Base-by-base conservation (phyloP, 2,888 invertebrate species). In the Miltochrista miniata region DNA sequence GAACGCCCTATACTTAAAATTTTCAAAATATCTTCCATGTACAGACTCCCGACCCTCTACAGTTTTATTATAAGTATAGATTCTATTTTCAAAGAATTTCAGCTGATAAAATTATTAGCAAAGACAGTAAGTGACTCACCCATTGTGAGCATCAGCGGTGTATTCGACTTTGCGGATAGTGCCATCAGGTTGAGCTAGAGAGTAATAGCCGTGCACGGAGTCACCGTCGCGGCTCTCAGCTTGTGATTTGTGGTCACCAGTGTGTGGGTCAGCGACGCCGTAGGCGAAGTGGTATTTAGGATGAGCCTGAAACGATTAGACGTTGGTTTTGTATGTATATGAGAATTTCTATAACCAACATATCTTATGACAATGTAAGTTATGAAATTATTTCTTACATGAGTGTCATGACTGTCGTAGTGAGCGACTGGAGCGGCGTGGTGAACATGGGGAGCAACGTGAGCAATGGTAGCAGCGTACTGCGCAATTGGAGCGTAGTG, bases 181-280 rank as follows among this genome's bases (percentile, higher is more conserved):
- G 53, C 84, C 92, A n/a, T 92, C 92, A 44, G 93, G 92, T 69
- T 93, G 92, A 58, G 90, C 86, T 46, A 93, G 80, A 38, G 91
- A 90, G 79, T 94, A 94, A 71, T 64, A 55, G 46, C 94, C 94
- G 71, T 93, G 92, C 47, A 94, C 94, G 47, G 83, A 79, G 71
- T 92, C 92, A 14, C 93, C 92, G 54, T 92, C 92, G 68, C 90
- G 85, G 61, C 76, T 78, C 73, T 93, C 93, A 70, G 91, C 89
- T 79, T 92, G 92, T 35, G 85, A 83, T 79, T 93, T 93, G 75
- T 92, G 87, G 81, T 93, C 93, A 33, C 93, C 93, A 59, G 92
- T 92, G 69, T 93, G 92, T 15, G 86, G 85, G 76, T 93, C 93
- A 49, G 89, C 78, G 50, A 93, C 93, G 52, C 91, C 92, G 79